phyloP scores from a whole-genome alignment of 1,140 invertebrate genomes.

The Polyergus mexicanus region DNA sequence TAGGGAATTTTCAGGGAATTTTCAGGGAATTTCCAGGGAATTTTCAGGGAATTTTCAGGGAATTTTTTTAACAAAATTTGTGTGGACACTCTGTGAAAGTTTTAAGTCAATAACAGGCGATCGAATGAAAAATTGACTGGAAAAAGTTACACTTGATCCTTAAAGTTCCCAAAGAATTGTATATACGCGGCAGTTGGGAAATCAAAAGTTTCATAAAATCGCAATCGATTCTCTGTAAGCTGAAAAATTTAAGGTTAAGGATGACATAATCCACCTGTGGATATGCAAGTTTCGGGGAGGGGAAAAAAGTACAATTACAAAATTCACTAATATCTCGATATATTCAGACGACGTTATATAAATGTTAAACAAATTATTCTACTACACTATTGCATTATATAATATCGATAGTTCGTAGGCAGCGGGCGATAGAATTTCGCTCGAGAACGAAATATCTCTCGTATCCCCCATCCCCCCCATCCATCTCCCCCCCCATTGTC shows the following conservation, averaged over 20 bases:
- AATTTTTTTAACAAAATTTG: too few species aligned
- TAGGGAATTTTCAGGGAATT: too few species aligned
- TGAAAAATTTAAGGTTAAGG: background rate
- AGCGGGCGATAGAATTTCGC: constrained; percentile 28
- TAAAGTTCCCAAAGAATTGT: too few species aligned
- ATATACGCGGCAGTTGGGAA: too few species aligned
- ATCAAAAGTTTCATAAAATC: background rate
- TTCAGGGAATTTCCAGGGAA: too few species aligned
- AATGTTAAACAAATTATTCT: constrained; percentile 38
- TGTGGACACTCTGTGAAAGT: too few species aligned
- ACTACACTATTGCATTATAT: constrained; percentile 15
- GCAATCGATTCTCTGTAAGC: background rate
- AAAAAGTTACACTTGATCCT: too few species aligned
- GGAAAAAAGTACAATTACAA: constrained; percentile 1
- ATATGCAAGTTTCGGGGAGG: background rate
- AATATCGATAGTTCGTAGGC: constrained; percentile 18
- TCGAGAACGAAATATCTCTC: constrained; percentile 50
- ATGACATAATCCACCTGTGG: background rate
- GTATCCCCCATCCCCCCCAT: constrained; percentile 3
- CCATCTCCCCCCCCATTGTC: background rate
- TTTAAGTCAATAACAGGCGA: background rate
- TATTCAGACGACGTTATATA: constrained; percentile 34
- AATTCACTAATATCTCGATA: constrained; percentile 33
- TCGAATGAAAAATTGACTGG: background rate
- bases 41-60: too few species aligned